Evolutionary conservation across 37 sponge, comb jelly and placozoan species (phyloP), one percentile per base, ranked within the genome.

Genomic region (Diacarnus erythraeanus): DNA sequence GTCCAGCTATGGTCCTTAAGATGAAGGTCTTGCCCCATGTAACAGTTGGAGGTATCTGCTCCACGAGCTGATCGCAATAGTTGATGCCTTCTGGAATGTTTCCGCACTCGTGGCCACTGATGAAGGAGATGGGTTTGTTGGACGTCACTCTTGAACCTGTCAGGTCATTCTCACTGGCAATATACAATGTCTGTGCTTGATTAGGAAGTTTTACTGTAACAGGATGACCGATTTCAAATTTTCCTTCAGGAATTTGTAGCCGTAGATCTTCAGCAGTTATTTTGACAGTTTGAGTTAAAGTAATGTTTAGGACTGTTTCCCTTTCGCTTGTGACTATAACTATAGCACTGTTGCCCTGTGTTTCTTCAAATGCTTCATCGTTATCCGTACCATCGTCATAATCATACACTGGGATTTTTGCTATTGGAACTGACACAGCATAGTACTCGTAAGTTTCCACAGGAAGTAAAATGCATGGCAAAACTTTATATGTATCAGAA

Each of bases 41-140:
- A 27, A 61, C 56, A 43, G 85, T 84, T 20, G 85, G 85, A 39
- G 85, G 85, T 0, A 84, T 40, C 57, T 84, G 85, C 63, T 84
- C 85, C 23, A 78, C 57, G 3, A 84, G 0, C 0, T 84, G 77
- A 57, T 84, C 78, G 68, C 85, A 84, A 23, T 26, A 71, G n/a
- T n/a, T n/a, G n/a, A 77, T 30, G 42, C 44, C 26, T 23, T 39
- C 6, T 0, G 85, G 85, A 22, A 84, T 27, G 15, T 29, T 70
- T 35, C 85, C 85, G 71, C 85, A 84, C 64, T 84, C 78, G 42
- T 84, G 85, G 8, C 85, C 85, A 34, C 64, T 44, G 25, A 84
- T 72, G 51, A 84, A 71, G 9, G 71, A 22, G 2, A 84, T 77
- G 23, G 85, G 85, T 57, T 84, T 77, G 37, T 72, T 60, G 30